phyloP scores from a whole-genome alignment of 2,113 vertebrate species.

The Catharus minimus region DNA sequence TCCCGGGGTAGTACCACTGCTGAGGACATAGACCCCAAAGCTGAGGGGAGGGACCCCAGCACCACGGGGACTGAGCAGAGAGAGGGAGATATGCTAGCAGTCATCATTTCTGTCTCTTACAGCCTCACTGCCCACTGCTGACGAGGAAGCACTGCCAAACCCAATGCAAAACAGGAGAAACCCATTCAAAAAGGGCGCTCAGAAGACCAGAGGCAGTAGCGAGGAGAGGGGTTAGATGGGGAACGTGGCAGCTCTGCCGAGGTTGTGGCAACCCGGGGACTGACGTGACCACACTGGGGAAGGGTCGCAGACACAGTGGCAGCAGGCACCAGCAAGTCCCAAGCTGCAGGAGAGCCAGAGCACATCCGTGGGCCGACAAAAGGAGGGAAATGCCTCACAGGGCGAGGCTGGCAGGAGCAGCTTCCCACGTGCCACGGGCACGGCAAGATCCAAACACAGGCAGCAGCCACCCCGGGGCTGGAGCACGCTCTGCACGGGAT shows the following conservation, averaged over 20 bases:
- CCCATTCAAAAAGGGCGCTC: neutral
- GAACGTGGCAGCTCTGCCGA: neutral
- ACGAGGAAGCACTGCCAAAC: neutral
- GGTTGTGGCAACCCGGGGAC: neutral
- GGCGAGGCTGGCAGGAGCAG: rapidly evolving
- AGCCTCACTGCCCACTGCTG: neutral
- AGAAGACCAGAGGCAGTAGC: neutral
- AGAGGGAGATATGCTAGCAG: neutral
- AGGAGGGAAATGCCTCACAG: neutral
- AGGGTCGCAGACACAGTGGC: rapidly evolving
- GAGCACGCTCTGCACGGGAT: neutral
- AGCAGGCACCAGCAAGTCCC: neutral
- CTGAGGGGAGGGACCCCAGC: neutral
- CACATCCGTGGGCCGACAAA: neutral
- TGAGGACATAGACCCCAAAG: neutral
- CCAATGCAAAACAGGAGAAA: neutral
- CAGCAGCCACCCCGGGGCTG: neutral
- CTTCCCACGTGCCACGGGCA: rapidly evolving
- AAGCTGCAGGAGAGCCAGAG: neutral
- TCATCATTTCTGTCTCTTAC: neutral
- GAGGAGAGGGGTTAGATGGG: too few species aligned
- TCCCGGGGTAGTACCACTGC: neutral
- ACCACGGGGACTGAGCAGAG: rapidly evolving
- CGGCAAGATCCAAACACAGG: neutral
- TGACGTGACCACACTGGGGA: rapidly evolving